Base-by-base conservation (phyloP, 2,113 vertebrate genomes). In the Passerina amoena region DNA sequence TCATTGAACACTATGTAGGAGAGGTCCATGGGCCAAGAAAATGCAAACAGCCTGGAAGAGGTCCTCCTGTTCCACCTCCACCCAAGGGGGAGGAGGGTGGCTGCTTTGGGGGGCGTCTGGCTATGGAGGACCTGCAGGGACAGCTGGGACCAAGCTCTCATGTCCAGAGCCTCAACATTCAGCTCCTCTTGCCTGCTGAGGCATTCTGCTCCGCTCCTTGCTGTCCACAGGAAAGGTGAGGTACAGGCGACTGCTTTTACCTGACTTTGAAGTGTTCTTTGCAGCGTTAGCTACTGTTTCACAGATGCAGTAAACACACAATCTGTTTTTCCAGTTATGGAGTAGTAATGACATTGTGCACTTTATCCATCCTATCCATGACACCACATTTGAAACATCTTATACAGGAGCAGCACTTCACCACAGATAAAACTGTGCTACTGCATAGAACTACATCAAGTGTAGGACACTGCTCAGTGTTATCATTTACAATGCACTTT, bases 161-260 rank as follows among this genome's bases (percentile, higher is more conserved):
- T 1, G 10, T 33, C 30, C 27, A 44, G 22, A 71, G 24, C 10
- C 40, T 45, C 16, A 2, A 0, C 4, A 2, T 22, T 47, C 23
- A 64, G 19, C 31, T 77, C 14, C 31, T 70, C 59, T 14, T 7
- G 2, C 10, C 20, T 48, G 14, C 13, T 51, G 27, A 56, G 9
- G 30, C n/a, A n/a, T n/a, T n/a, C n/a, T n/a, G 4, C 10, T 37
- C 16, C 0, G 0, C 7, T 79, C 12, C 12, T 63, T 59, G 6
- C 18, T 79, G 9, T 31, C 61, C 11, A 0, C 12, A 31, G 5
- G 56, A 63, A 90, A 31, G 24, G 6, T 40, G 40, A 72, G 51
- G 23, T 11, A 35, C 19, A 48, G n/a, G 11, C 9, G 57, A 14
- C 24, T 40, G 48, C 22, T 71, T 65, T 57, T 57, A 13, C n/a